Percentiles rank a stretch among this genome's conserved stretches.
These are phyloP conservation scores for Tetragonula carbonaria DNA, from an alignment of 2,888 invertebrate genomes.

Conservation along the genomic window DNA sequence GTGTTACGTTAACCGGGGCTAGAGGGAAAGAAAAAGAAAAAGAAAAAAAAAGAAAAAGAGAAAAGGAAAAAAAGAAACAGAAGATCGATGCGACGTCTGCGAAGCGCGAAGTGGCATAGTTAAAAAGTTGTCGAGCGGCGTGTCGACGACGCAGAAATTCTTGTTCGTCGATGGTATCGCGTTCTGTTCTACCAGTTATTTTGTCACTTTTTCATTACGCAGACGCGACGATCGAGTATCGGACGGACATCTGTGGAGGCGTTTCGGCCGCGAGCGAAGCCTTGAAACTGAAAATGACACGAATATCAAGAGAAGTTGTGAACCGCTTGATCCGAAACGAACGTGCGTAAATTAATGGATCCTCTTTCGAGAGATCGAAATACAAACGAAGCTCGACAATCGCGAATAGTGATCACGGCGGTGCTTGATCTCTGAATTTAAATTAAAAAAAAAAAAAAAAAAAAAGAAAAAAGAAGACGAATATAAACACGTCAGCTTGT, in stretches of 20 bases:
- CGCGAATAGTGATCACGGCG: not conserved
- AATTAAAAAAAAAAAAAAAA: too few relatives aligned
- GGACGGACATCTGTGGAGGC: slow-evolving; percentile 12
- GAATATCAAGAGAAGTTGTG: slow-evolving; percentile 9
- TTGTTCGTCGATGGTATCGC: slow-evolving; percentile 51
- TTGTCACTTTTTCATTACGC: slow-evolving; percentile 38
- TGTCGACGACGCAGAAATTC: slow-evolving; percentile 49
- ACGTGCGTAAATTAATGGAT: slow-evolving; percentile 22
- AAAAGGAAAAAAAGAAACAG: not conserved
- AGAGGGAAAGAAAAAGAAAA: not conserved
- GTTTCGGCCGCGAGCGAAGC: slow-evolving; percentile 24
- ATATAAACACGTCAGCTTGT: too few relatives aligned
- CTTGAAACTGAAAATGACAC: slow-evolving; percentile 24
- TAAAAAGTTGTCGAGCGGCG: slow-evolving; percentile 48
- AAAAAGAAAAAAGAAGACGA: too few relatives aligned
- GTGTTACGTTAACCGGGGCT: slow-evolving; percentile 35
- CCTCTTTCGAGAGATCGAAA: not conserved
- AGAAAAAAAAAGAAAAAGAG: not conserved
- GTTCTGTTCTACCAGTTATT: slow-evolving; percentile 54
- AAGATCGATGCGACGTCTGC: slow-evolving; percentile 49
- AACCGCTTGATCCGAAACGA: not conserved
- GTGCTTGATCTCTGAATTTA: not conserved
- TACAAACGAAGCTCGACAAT: not conserved
- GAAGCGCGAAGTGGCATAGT: slow-evolving; percentile 51
- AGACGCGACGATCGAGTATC: slow-evolving; percentile 16